Evolutionary conservation across 2,797 vertebrate species (phyloP), one percentile per base, ranked within the genome.

Genomic region (Adrianichthys oophorus): DNA sequence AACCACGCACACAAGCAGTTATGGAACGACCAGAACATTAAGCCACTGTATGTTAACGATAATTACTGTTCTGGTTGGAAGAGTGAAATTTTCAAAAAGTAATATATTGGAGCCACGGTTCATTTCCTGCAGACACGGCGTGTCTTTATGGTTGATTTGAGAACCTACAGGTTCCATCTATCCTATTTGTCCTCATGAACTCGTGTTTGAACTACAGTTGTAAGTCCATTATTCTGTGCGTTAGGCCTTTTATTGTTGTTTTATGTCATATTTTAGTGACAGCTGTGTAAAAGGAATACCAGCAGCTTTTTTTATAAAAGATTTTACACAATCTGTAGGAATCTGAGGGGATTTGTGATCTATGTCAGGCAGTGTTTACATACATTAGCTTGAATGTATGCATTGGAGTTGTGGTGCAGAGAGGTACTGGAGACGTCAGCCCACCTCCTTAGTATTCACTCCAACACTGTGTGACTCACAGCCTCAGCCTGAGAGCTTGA

Each of bases 401-500:
- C 74, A 65, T 58, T 59, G 67, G 63, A 70, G 83, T 69, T 79
- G 74, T 80, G 74, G 71, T 75, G 74, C 78, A 73, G 72, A 74
- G 81, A 70, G 59, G 79, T 85, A 70, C 68, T 72, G 79, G 77
- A 83, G 81, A 88, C 90, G 87, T 88, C 83, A 82, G 83, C 78
- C 74, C 72, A 63, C 77, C 87, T 92, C 77, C 81, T 92, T 91
- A 90, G 90, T 92, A 93, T 93, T 93, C 92, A 83, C 78, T 87
- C 80, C 90, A 83, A 78, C 88, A 87, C 89, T 68, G 85, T 75
- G 84, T 91, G 91, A 91, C 87, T 92, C 91, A 91, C 88, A 72
- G 82, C 61, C 69, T 79, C 72, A 77, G 84, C 73, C 80, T 68
- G 70, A 76, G 70, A 83, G 76, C 49, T 54, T 65, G 70, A 70